Base-by-base conservation (phyloP, 1,140 invertebrate genomes). In the Calycopis cecrops region DNA sequence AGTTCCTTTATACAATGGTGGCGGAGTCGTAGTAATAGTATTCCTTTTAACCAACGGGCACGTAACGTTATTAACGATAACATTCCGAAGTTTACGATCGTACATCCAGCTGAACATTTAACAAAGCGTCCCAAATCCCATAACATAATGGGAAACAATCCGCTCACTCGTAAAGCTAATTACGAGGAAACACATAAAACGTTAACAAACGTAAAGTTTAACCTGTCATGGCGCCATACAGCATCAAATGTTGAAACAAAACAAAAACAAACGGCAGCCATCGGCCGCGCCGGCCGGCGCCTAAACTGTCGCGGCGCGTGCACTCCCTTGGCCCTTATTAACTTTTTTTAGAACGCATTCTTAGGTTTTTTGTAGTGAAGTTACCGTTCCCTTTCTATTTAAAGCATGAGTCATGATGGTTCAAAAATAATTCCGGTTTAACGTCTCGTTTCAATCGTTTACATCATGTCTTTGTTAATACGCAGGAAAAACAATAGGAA, bases 301-400 rank as follows among this genome's bases (percentile, higher is more conserved):
- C 78, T 64, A 60, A 50, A 67, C 82, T 83, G 80, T 82, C 76
- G 52, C 52, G 71, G 71, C 79, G 83, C 79, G 82, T 83, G 79
- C 69, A 53, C 57, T 56, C 61, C 21, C 21, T 28, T 28, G 62
- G 55, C 61, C 60, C 64, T 59, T 57, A 56, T 55, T 63, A 40
- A 63, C 67, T 69, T 67, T 73, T 70, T 61, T 74, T 69, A 71
- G 67, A 76, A 75, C 55, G 56, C 56, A 47, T 44, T 57, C 40
- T 42, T 33, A 48, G 16, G 21, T 44, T 44, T 44, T 44, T 44
- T 44, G 40, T 44, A 16, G 14, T 9, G 40, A 44, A 44, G 40
- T 44, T 44, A 12, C 14, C 40, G 14, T 44, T 44, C 40, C 40
- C 40, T 44, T 44, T 44, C 40, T 44, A 44, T 44, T 44, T 44